Conservation (phyloP, 2,888 invertebrate species). For the Rhopalosiphum nymphaeae region DNA sequence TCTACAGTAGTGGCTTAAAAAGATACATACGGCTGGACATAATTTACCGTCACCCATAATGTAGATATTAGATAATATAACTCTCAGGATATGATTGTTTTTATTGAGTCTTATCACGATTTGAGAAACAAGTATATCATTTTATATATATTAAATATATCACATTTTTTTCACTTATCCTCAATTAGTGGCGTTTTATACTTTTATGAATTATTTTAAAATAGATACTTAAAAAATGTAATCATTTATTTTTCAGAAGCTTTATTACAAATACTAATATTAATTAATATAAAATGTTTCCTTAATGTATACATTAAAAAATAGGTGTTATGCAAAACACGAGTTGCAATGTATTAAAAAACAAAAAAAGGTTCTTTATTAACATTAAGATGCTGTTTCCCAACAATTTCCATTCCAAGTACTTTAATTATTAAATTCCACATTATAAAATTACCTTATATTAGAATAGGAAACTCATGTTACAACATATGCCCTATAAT, state of each 20-base stretch:
- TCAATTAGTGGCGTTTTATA: not conserved
- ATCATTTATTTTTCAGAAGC: slow-evolving; percentile 39
- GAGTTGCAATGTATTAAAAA: not conserved
- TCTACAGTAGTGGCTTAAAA: too few relatives aligned
- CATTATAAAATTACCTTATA: slow-evolving; percentile 12
- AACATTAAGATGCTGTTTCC: not conserved
- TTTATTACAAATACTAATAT: slow-evolving; percentile 44
- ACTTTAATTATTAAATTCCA: not conserved
- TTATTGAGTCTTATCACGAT: too few relatives aligned
- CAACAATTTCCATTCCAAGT: not conserved
- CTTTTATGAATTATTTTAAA: not conserved
- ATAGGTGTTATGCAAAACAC: slow-evolving; percentile 22
- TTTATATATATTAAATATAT: not conserved
- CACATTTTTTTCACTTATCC: not conserved
- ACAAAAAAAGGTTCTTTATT: not conserved
- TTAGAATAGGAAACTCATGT: slow-evolving; percentile 31
- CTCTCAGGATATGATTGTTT: too few relatives aligned
- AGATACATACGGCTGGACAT: too few relatives aligned
- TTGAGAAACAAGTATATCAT: too few relatives aligned
- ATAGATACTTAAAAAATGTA: not conserved
- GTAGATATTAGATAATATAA: too few relatives aligned
- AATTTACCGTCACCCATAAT: too few relatives aligned
- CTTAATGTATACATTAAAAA: slow-evolving; percentile 54
- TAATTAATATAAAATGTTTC: slow-evolving; percentile 50
- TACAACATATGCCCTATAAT: slow-evolving; percentile 22